These are phyloP conservation scores for Vollenhovia emeryi DNA, from an alignment of 1,140 invertebrate species.

Conservation along the genomic window DNA sequence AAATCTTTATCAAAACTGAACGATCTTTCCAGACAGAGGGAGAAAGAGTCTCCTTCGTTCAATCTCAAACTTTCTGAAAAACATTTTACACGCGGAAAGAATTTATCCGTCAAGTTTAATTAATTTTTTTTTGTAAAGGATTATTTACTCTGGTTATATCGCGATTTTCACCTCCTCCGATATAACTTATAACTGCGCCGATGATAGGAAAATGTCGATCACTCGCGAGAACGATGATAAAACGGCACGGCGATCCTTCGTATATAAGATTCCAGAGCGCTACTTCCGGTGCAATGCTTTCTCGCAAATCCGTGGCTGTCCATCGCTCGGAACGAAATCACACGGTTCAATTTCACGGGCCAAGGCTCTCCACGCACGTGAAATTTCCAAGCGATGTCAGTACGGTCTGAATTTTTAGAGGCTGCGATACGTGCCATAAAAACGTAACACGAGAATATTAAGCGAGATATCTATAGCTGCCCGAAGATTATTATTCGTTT, in stretches of 20 bases:
- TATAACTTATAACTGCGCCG: constrained; percentile 32
- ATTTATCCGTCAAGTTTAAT: not conserved
- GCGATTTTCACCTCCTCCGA: not conserved
- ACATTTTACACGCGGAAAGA: not conserved
- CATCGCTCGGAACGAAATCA: constrained; percentile 76
- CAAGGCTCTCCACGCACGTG: constrained; percentile 65
- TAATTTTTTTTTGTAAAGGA: not conserved
- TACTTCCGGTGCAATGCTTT: constrained; percentile 37
- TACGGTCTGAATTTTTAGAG: constrained; percentile 48
- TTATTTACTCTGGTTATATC: not conserved
- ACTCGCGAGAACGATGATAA: constrained; percentile 28
- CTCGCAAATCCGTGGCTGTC: constrained; percentile 63
- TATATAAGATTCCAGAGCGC: constrained; percentile 59
- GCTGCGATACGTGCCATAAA: constrained; percentile 42
- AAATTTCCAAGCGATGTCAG: constrained; percentile 61
- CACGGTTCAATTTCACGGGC: constrained; percentile 78
- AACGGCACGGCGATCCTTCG: constrained; percentile 36
- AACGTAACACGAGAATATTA: constrained; percentile 37
- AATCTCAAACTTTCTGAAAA: not conserved
- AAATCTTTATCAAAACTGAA: constrained; percentile 1
- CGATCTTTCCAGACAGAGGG: not conserved
- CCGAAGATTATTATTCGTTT: not conserved
- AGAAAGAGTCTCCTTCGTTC: not conserved
- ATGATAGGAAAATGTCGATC: constrained; percentile 47
- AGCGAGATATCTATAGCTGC: not conserved